These are phyloP conservation scores for Pyxicephalus adspersus DNA, from an alignment of 2,113 vertebrate genomes.

Conservation along the genomic window DNA sequence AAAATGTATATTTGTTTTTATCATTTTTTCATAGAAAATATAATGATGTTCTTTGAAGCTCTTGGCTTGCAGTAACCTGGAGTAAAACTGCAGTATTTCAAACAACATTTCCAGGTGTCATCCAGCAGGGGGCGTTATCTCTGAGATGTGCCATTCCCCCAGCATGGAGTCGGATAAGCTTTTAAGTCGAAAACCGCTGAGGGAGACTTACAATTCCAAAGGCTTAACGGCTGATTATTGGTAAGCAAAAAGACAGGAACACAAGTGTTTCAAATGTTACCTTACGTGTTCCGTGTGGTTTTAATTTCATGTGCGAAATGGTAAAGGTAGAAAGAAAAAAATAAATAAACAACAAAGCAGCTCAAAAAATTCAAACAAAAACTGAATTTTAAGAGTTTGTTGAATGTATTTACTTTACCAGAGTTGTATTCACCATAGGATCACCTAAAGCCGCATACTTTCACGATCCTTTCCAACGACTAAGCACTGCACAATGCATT, in stretches of 20 bases:
- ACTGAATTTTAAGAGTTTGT: too few relatives aligned
- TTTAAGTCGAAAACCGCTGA: conserved; percentile 35
- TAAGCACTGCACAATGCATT: too few relatives aligned
- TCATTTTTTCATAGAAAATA: conserved; percentile 37
- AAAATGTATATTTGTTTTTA: conserved; percentile 49
- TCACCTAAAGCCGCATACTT: too few relatives aligned
- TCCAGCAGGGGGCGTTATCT: conserved; percentile 39
- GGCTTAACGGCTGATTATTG: conserved; percentile 15
- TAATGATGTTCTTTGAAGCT: conserved; percentile 51
- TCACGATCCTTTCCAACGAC: too few relatives aligned
- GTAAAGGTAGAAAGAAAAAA: too few relatives aligned
- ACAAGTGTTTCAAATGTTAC: not conserved
- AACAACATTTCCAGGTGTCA: conserved; percentile 38
- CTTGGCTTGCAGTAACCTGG: conserved; percentile 27
- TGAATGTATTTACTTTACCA: too few relatives aligned
- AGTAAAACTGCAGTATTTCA: conserved; percentile 34
- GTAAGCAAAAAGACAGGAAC: not conserved
- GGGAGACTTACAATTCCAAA: conserved; percentile 22
- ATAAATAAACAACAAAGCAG: too few relatives aligned
- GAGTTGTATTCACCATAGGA: too few relatives aligned
- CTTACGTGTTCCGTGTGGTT: not conserved
- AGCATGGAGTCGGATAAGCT: conserved; percentile 33
- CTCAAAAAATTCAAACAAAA: too few relatives aligned
- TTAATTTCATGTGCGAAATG: not conserved
- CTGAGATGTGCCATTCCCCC: conserved; percentile 13